Base-by-base conservation (phyloP, 2,113 vertebrate species). In the Eclectus roratus region DNA sequence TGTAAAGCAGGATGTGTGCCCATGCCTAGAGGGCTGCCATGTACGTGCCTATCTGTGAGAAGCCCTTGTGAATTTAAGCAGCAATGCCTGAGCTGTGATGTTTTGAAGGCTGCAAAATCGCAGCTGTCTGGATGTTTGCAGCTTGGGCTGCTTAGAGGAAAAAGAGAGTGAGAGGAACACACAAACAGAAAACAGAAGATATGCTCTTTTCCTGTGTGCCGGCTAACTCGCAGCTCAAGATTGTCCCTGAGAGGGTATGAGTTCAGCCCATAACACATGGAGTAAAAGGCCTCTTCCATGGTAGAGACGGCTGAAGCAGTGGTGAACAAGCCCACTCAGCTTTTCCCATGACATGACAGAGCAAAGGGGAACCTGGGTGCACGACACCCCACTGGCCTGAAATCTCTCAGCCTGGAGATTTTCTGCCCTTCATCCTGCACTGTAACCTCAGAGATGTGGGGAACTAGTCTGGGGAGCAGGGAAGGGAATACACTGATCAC, bases 21-120 rank as follows among this genome's bases (percentile, higher is more conserved):
- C 0, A 0, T 39, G 35, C 23, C 29, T 47, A 19, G 37, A 58
- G 65, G 58, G 17, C 35, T 94, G 27, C 74, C 10, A 1, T 9
- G 4, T 66, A 28, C 0, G 0, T 6, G 4, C 19, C 25, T 41
- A 0, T 33, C 69, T 53, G 6, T 24, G 47, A 69, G 39, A 63
- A 23, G 39, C 10, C 55, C 2, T 0, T 2, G 11, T 55, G 28
- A 73, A 44, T 41, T 65, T 21, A 39, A 66, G 16, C 29, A 74
- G 53, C 49, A 50, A 3, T 28, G 25, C 27, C 33, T 41, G 20
- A 64, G 20, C 44, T 94, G 64, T 20, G 19, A 35, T 53, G 88
- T 65, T 91, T n/a, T 63, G 56, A 58, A 66, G 35, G 87, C 29
- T 47, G 9, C 33, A 17, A 41, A 41, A 80, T 49, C 43, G 37